Conservation (phyloP, 1,140 invertebrate genomes). For the Lucilia sericata region DNA sequence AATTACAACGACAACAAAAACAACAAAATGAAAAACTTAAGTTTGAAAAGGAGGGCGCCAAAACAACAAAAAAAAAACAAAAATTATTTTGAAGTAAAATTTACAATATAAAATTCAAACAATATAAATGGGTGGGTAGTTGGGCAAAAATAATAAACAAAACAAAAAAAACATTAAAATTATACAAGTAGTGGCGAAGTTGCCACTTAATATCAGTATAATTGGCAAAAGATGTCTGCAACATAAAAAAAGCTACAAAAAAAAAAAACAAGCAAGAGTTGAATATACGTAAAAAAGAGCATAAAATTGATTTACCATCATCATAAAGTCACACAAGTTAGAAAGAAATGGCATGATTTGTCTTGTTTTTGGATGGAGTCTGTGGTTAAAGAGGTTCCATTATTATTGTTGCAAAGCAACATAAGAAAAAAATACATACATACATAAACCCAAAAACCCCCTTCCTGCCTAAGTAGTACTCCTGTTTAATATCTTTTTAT, state of each 20-base stretch:
- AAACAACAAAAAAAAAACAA: slow-evolving; percentile 18
- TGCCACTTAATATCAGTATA: slow-evolving; percentile 41
- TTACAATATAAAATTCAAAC: neutral
- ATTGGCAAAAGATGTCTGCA: slow-evolving; percentile 42
- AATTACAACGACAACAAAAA: neutral
- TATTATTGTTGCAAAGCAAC: slow-evolving; percentile 15
- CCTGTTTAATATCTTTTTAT: neutral
- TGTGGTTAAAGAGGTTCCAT: slow-evolving; percentile 42
- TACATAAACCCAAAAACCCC: neutral
- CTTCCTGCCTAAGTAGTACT: neutral
- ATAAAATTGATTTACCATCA: slow-evolving; percentile 35
- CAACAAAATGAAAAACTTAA: neutral
- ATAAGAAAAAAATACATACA: neutral
- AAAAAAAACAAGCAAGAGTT: slow-evolving; percentile 19
- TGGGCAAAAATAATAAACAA: neutral
- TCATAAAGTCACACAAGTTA: neutral
- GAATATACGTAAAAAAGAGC: slow-evolving; percentile 11
- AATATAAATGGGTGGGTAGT: neutral
- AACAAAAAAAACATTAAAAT: neutral
- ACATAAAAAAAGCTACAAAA: neutral
- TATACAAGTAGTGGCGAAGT: slow-evolving; percentile 25
- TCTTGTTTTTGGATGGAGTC: slow-evolving; percentile 17
- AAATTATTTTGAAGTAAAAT: neutral
- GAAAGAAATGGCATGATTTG: slow-evolving; percentile 30
- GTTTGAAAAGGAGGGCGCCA: slow-evolving; percentile 26